Evolutionary conservation across 2,888 invertebrate genomes (phyloP).

Genomic region (Crossocerus cetratus): DNA sequence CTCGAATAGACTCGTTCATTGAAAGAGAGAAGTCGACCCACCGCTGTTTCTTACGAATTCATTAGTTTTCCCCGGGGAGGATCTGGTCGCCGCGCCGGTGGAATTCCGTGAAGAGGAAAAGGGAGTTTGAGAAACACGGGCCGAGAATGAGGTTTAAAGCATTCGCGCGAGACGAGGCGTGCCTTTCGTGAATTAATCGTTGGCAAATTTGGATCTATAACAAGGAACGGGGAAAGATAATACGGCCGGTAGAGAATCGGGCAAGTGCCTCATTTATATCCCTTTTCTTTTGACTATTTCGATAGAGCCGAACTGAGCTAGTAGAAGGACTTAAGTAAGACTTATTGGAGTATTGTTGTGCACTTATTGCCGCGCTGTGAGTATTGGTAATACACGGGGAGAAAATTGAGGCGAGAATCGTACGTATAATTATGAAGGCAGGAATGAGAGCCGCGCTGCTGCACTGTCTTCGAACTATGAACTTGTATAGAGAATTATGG

Average conservation of each 20-base stretch:
- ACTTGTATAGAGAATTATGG: constrained; percentile 27
- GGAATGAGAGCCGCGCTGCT: constrained; percentile 17
- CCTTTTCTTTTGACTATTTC: constrained; percentile 61
- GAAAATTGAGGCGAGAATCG: constrained; percentile 24
- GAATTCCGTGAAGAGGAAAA: constrained; percentile 4
- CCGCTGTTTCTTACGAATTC: neutral
- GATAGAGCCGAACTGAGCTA: constrained; percentile 42
- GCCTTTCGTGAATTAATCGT: constrained; percentile 76
- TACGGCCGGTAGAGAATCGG: constrained; percentile 62
- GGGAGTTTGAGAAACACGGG: constrained; percentile 42
- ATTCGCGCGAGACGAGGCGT: constrained; percentile 76
- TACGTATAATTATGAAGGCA: constrained; percentile 34
- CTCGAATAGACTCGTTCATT: neutral
- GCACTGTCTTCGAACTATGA: constrained; percentile 50
- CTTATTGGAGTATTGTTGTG: constrained; percentile 65
- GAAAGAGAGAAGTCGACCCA: neutral
- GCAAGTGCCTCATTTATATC: constrained; percentile 72
- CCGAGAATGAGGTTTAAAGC: constrained; percentile 62
- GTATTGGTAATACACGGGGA: constrained; percentile 52
- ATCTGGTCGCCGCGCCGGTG: neutral
- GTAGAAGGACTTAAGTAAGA: constrained; percentile 58
- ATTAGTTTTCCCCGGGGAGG: neutral
- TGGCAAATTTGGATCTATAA: constrained; percentile 72
- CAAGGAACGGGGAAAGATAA: constrained; percentile 36
- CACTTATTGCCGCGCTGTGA: constrained; percentile 63